phyloP scores from a whole-genome alignment of 2,888 invertebrate species.

The Isotomurus palustris region DNA sequence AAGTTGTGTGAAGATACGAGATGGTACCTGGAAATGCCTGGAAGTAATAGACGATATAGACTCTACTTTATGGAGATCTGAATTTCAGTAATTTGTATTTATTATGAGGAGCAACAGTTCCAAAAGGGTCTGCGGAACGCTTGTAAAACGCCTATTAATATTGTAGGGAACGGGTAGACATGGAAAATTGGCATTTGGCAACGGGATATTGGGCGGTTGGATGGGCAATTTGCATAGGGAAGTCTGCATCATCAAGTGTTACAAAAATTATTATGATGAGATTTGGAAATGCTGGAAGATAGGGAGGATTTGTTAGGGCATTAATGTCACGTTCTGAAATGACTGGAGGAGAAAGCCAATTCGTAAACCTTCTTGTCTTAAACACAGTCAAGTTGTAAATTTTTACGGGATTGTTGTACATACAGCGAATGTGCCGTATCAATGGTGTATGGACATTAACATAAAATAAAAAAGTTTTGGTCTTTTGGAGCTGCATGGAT shows the following conservation, averaged over 20 bases:
- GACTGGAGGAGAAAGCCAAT: not conserved
- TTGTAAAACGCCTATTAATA: no score
- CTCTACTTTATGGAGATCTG: no score
- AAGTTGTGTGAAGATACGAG: not conserved
- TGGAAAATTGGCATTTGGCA: not conserved
- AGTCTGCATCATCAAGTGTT: not conserved
- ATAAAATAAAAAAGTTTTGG: slow-evolving; percentile 9
- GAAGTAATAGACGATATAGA: no score
- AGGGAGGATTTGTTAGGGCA: slow-evolving; percentile 10
- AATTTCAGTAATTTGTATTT: not conserved
- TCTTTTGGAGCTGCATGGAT: not conserved
- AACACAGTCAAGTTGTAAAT: no score
- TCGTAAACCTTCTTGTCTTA: not conserved
- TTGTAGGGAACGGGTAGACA: not conserved
- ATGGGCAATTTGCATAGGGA: slow-evolving; percentile 3
- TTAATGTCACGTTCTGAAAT: not conserved
- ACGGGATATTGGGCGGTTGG: not conserved
- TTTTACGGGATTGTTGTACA: not conserved
- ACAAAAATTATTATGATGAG: slow-evolving; percentile 3
- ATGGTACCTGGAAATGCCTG: no score
- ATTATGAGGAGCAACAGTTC: not conserved
- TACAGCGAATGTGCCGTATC: no score
- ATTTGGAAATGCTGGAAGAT: slow-evolving; percentile 1
- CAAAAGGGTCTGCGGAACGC: no score
- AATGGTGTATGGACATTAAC: slow-evolving; percentile 7